These are phyloP conservation scores for Glomeris marginata DNA, from an alignment of 2,888 invertebrate species.

Conservation along the genomic window DNA sequence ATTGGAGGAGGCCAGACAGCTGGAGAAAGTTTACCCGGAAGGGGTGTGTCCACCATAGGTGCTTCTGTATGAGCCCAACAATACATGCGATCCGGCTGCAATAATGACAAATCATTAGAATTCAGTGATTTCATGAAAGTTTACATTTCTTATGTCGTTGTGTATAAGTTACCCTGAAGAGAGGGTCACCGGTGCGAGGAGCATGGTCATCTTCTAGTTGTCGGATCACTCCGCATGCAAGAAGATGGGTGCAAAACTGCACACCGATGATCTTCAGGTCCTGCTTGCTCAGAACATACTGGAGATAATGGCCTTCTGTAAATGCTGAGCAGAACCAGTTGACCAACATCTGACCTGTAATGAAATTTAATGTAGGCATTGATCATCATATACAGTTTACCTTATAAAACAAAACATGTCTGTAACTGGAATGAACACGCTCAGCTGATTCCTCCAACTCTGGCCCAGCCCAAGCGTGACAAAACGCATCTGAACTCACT, in stretches of 20 bases:
- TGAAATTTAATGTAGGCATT: conserved; percentile 9
- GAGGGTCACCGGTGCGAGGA: conserved; percentile 38
- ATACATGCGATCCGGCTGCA: conserved; percentile 75
- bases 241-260: conserved; percentile 72
- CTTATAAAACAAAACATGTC: no score
- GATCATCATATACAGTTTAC: no score
- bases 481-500: no score
- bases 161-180: conserved; percentile 48
- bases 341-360: conserved; percentile 76
- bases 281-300: conserved; percentile 44
- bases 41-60: conserved; percentile 45
- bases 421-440: no score
- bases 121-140: not conserved
- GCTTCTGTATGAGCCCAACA: conserved; percentile 73
- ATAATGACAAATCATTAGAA: not conserved
- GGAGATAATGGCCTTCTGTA: conserved; percentile 50
- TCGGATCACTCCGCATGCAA: conserved; percentile 70
- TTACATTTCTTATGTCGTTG: not conserved
- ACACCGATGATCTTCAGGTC: conserved; percentile 61
- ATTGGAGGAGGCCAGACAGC: conserved; percentile 51
- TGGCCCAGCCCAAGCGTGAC: no score
- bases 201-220: conserved; percentile 61
- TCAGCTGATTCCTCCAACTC: no score
- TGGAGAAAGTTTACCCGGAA: conserved; percentile 57
- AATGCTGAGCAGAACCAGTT: conserved; percentile 75